These are phyloP conservation scores for Spilosoma lubricipeda DNA, from an alignment of 2,888 invertebrate genomes.

Conservation along the genomic window DNA sequence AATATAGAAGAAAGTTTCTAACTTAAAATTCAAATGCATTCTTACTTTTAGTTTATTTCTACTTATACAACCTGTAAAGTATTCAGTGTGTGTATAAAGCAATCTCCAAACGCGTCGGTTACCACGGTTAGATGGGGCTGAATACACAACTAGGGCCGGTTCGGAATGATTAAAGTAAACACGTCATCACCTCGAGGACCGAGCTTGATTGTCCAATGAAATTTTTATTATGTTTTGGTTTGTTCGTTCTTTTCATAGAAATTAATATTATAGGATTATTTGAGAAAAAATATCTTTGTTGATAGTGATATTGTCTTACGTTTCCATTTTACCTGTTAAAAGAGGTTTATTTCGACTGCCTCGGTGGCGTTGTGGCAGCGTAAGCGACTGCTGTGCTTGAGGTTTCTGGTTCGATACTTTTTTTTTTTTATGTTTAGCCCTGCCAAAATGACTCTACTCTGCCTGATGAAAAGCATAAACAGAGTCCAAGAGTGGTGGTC, in stretches of 20 bases:
- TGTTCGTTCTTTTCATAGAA: constrained; percentile 39
- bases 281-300: constrained; percentile 4
- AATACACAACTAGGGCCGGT: constrained; percentile 58
- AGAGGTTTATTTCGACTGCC: too few relatives aligned
- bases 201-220: constrained; percentile 59
- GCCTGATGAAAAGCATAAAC: too few relatives aligned
- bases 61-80: constrained; percentile 18
- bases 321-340: background rate
- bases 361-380: too few relatives aligned
- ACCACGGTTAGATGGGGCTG: constrained; percentile 47
- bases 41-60: background rate
- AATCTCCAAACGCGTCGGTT: constrained; percentile 43
- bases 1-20: too few relatives aligned
- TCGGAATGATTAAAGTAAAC: constrained; percentile 63
- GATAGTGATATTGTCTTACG: background rate
- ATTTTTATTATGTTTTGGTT: constrained; percentile 56
- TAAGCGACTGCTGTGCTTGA: too few relatives aligned
- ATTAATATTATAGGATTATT: constrained; percentile 24
- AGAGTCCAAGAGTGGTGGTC: too few relatives aligned
- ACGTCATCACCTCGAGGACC: constrained; percentile 52
- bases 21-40: constrained; percentile 11
- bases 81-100: constrained; percentile 45
- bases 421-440: too few relatives aligned
- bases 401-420: too few relatives aligned
- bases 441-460: too few relatives aligned